Percentiles rank a stretch among this genome's conserved stretches.
These are phyloP conservation scores for Typhlichthys eigenmanni DNA, from an alignment of 2,797 vertebrate species.

Conservation along the genomic window DNA sequence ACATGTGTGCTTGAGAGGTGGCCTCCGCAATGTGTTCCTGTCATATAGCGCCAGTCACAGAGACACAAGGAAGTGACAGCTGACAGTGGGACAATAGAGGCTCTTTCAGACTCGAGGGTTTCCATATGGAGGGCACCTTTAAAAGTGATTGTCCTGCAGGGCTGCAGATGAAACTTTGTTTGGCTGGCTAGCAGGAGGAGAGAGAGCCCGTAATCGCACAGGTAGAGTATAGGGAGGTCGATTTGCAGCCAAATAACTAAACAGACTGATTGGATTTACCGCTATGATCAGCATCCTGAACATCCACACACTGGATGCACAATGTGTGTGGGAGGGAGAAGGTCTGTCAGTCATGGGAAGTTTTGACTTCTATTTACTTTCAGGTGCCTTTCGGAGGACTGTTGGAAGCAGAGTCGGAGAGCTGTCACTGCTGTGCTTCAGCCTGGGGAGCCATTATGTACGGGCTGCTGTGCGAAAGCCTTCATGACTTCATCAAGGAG, in stretches of 20 bases:
- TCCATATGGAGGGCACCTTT: conserved; percentile 49
- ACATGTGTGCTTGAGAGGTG: conserved; percentile 70
- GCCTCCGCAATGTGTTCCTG: conserved; percentile 59
- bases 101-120: conserved; percentile 42
- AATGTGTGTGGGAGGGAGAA: neutral
- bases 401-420: conserved; percentile 51
- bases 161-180: conserved; percentile 54
- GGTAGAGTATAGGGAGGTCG: conserved; percentile 25
- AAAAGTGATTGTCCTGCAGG: conserved; percentile 51
- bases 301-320: neutral
- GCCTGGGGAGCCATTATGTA: conserved; percentile 66
- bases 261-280: no score
- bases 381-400: conserved; percentile 60
- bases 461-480: conserved; percentile 80
- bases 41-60: conserved; percentile 48
- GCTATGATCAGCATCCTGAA: no score
- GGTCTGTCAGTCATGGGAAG: neutral
- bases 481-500: conserved; percentile 82
- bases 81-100: conserved; percentile 68
- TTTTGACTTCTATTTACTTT: conserved; percentile 25
- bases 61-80: conserved; percentile 69
- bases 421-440: conserved; percentile 34
- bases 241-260: conserved; percentile 5
- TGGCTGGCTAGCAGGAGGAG: conserved; percentile 15
- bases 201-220: conserved; percentile 16